Base-by-base conservation (phyloP, 2,113 vertebrate genomes). In the Pycnonotus jocosus region DNA sequence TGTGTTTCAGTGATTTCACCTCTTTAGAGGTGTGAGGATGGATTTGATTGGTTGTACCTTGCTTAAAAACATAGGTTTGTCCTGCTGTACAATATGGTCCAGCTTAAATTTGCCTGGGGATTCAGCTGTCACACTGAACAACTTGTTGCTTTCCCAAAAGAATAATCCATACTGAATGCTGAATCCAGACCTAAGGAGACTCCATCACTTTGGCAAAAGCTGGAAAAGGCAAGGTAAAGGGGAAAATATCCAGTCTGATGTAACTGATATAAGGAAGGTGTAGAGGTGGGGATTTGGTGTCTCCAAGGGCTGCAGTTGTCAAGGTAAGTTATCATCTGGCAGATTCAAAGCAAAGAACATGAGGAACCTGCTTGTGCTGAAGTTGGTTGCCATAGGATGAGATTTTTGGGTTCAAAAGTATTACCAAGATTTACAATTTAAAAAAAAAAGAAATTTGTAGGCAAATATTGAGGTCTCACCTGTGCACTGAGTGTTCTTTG, bases 381-480 rank as follows among this genome's bases (percentile, higher is more conserved):
- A 48, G 12, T 24, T 68, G 57, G 15, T 54, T 73, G 64, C 42
- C 25, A 38, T 17, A 53, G 48, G 14, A 68, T 58, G 9, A 1
- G 6, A 25, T 18, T 38, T 81, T 61, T 81, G 12, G 8, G 35
- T 79, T 80, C 18, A 30, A 19, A 79, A 48, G 8, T 38, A 10
- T 56, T 44, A 15, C 7, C 0, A 1, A 61, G 14, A 22, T 23
- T 19, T 25, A 6, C 1, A 2, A 5, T 14, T 31, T 37, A 7
- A 1, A 50, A 44, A n/a, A 31, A 25, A 25, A 0, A 40, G 5
- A 15, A 45, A 12, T 28, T 11, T 54, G 25, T 62, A 23, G 0
- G 62, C 18, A 23, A 5, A 47, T 14, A 8, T 0, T 1, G 45
- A 53, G 38, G 13, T 31, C 19, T 71, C 28, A 11, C 22, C 45